phyloP scores from a whole-genome alignment of 2,888 invertebrate species.

The Xanthia icteritia region DNA sequence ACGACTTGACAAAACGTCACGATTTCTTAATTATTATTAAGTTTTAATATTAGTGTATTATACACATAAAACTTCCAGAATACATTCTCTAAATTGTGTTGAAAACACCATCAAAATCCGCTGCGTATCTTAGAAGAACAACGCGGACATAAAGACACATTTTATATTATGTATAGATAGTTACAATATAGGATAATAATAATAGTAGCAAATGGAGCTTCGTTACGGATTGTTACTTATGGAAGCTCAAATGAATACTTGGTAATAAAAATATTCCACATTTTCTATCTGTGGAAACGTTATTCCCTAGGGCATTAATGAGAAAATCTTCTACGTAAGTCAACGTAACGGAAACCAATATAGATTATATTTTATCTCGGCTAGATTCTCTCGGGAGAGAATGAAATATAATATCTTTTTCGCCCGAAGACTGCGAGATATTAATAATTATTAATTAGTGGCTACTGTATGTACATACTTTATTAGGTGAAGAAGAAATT shows the following conservation, averaged over 20 bases:
- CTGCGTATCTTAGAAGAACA: too few relatives aligned
- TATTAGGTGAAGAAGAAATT: neutral
- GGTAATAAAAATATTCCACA: constrained; percentile 23
- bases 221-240: neutral
- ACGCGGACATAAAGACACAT: too few relatives aligned
- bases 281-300: constrained; percentile 1
- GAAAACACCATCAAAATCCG: too few relatives aligned
- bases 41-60: too few relatives aligned
- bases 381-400: constrained; percentile 8
- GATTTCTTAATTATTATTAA: too few relatives aligned
- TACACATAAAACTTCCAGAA: too few relatives aligned
- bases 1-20: too few relatives aligned
- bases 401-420: constrained; percentile 31
- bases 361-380: constrained; percentile 40
- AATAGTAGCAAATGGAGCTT: neutral
- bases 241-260: constrained; percentile 20
- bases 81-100: too few relatives aligned
- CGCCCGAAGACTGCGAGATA: neutral
- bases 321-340: constrained; percentile 11
- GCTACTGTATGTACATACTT: neutral
- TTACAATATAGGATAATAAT: too few relatives aligned
- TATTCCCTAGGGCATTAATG: constrained; percentile 16
- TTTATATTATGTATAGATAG: too few relatives aligned
- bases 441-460: constrained; percentile 5
- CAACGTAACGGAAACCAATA: constrained; percentile 25